Percentiles rank a stretch among this genome's conserved stretches.
Conservation (phyloP, 2,888 invertebrate genomes). For the Drosophila demipolita region DNA sequence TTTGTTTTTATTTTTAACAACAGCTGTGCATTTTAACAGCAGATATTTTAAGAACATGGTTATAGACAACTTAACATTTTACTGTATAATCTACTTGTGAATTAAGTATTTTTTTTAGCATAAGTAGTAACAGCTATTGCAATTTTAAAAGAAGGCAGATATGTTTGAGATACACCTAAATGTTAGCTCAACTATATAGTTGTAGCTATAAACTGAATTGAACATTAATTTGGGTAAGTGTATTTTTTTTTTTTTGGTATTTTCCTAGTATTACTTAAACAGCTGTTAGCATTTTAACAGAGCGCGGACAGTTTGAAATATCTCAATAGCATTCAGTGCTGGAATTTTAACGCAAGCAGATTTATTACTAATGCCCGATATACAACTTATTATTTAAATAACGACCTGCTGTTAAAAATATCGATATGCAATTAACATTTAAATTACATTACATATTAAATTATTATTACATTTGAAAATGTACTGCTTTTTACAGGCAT, state of each 20-base stretch:
- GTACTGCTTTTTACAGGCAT: constrained; percentile 62
- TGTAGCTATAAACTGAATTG: constrained; percentile 12
- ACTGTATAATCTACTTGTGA: no score
- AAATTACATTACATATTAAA: no score
- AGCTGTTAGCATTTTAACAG: background rate
- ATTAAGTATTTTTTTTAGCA: no score
- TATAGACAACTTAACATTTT: background rate
- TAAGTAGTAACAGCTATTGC: no score
- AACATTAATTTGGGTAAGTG: background rate
- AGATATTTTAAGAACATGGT: background rate
- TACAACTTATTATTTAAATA: background rate
- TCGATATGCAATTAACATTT: no score
- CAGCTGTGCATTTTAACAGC: background rate
- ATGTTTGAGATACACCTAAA: no score
- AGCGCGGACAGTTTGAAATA: background rate
- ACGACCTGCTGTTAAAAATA: no score
- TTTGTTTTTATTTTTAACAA: background rate
- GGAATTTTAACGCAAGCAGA: background rate
- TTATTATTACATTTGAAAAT: background rate
- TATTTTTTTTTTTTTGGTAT: constrained; percentile 6
- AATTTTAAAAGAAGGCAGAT: no score
- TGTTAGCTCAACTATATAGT: background rate
- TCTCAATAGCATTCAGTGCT: background rate
- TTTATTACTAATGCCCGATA: background rate
- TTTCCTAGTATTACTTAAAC: background rate